Evolutionary conservation across 2,888 invertebrate genomes (phyloP).

Genomic region (Harpagoxenus sublaevis): DNA sequence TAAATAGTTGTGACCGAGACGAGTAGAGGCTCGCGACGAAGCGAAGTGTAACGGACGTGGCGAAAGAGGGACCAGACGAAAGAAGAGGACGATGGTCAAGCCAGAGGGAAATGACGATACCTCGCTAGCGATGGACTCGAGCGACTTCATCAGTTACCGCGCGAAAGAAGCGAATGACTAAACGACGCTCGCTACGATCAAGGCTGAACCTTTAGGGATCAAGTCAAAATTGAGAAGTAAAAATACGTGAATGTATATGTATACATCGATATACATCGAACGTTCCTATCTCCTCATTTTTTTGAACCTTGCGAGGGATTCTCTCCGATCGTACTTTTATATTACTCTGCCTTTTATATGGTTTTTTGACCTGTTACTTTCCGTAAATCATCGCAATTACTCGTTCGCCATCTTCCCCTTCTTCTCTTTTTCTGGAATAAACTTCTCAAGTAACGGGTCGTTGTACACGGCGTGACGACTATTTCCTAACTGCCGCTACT

Average conservation of each 20-base stretch:
- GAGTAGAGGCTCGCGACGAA: conserved; percentile 29
- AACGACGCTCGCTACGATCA: neutral
- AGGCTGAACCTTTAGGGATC: neutral
- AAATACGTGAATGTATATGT: neutral
- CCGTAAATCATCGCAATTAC: neutral
- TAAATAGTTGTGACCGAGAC: conserved; percentile 70
- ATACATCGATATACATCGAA: neutral
- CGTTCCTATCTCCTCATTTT: neutral
- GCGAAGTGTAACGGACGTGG: conserved; percentile 32
- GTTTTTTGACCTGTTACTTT: neutral
- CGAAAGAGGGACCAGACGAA: conserved; percentile 30
- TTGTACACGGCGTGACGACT: neutral
- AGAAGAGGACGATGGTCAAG: conserved; percentile 34
- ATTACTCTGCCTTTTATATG: neutral
- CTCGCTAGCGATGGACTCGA: conserved; percentile 62
- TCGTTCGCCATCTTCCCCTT: neutral
- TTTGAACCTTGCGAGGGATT: neutral
- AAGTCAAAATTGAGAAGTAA: neutral
- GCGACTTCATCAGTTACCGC: neutral
- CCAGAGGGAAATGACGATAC: conserved; percentile 44
- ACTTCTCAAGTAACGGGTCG: neutral
- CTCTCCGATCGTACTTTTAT: neutral
- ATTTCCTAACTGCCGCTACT: neutral
- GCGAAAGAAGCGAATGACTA: too few relatives aligned
- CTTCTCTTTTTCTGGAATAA: neutral